phyloP scores from a whole-genome alignment of 2,113 vertebrate genomes.

The Calidris pugnax region DNA sequence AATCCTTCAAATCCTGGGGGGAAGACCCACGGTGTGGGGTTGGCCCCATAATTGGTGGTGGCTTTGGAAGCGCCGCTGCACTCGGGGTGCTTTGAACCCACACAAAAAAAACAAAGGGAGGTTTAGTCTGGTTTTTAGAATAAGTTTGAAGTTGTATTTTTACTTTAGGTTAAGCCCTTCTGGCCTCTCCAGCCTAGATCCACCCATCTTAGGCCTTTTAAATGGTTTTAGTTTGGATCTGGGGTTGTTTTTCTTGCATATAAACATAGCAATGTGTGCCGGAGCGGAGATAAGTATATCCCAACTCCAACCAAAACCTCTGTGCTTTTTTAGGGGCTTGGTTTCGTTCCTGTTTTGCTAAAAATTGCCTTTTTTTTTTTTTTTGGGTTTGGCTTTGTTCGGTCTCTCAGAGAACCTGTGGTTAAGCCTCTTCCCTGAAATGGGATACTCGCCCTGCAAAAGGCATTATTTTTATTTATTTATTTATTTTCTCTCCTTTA shows the following conservation, averaged over 20 bases:
- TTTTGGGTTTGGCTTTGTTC: neutral
- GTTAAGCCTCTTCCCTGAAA: neutral
- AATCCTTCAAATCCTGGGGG: neutral
- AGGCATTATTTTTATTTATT: neutral
- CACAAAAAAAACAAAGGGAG: too few relatives aligned
- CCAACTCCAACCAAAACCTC: neutral
- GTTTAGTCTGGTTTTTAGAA: neutral
- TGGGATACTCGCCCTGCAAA: neutral
- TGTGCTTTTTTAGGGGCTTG: neutral
- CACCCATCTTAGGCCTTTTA: neutral
- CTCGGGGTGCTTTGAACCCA: rapidly evolving
- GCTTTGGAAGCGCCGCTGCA: neutral
- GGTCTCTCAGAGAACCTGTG: neutral
- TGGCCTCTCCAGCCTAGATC: neutral
- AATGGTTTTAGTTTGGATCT: neutral
- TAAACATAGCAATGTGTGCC: neutral
- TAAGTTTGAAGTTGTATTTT: neutral
- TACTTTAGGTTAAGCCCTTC: neutral
- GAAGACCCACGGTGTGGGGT: rapidly evolving
- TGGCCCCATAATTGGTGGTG: neutral
- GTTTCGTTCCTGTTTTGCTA: neutral
- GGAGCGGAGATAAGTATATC: neutral
- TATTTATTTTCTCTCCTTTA: neutral
- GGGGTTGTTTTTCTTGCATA: neutral
- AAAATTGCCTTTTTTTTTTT: neutral